phyloP scores from a whole-genome alignment of 2,113 vertebrate genomes.

The Gasterosteus nipponicus region DNA sequence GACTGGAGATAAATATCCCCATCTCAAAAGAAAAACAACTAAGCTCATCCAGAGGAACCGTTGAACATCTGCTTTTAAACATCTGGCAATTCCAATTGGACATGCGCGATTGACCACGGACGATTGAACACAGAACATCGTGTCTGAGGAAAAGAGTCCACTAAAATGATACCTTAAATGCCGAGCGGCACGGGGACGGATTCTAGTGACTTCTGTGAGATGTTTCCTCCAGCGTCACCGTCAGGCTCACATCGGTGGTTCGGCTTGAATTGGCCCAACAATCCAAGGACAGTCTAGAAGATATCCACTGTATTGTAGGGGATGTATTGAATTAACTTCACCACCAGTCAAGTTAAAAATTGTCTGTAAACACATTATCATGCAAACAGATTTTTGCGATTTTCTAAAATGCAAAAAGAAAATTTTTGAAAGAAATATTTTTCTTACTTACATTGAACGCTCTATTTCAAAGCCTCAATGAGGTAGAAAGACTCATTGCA shows the following conservation, averaged over 20 bases:
- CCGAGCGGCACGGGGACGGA: not conserved
- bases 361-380: no score
- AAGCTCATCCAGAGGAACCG: slow-evolving; percentile 41
- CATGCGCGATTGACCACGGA: slow-evolving; percentile 47
- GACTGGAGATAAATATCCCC: slow-evolving; percentile 34
- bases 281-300: no score
- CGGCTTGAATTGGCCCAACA: not conserved
- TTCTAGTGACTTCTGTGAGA: not conserved
- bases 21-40: not conserved
- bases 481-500: slow-evolving; percentile 47
- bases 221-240: not conserved
- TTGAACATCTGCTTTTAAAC: slow-evolving; percentile 66
- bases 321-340: no score
- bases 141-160: slow-evolving; percentile 31
- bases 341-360: not conserved
- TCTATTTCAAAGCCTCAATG: slow-evolving; percentile 39
- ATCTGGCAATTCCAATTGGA: slow-evolving; percentile 75
- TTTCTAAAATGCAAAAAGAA: no score
- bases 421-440: not conserved
- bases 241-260: not conserved
- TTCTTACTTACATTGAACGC: slow-evolving; percentile 37
- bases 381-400: no score
- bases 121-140: slow-evolving; percentile 43
- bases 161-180: not conserved
- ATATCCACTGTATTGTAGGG: no score